Conservation (phyloP, 35 echinoderm and acorn worm genomes). For the Strongylocentrotus purpuratus region DNA sequence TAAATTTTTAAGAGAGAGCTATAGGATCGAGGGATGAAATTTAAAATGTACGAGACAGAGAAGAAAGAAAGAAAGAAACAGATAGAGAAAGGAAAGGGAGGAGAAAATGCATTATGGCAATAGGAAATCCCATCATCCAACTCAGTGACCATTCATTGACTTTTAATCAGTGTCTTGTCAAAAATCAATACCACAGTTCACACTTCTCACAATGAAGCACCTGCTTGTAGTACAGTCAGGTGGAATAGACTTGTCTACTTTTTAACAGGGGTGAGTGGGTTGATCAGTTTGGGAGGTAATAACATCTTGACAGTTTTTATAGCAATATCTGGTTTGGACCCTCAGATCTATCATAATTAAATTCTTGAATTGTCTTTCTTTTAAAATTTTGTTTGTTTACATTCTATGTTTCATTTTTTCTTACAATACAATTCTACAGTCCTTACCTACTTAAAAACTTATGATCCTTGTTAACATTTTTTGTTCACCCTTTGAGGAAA, state of each 20-base stretch:
- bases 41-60: too few relatives aligned
- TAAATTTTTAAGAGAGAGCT: too few relatives aligned
- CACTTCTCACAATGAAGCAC: background rate
- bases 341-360: too few relatives aligned
- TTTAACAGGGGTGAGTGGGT: background rate
- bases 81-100: background rate
- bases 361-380: too few relatives aligned
- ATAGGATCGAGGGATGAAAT: too few relatives aligned
- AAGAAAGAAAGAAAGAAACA: too few relatives aligned
- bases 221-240: background rate
- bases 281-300: background rate
- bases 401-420: too few relatives aligned
- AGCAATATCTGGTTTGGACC: too few relatives aligned
- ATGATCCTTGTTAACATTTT: background rate
- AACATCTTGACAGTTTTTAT: background rate
- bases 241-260: background rate
- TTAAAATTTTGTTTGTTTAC: too few relatives aligned
- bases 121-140: background rate
- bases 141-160: background rate
- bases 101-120: background rate
- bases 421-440: too few relatives aligned
- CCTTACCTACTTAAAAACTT: too few relatives aligned
- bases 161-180: background rate
- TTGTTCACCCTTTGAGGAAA: background rate
- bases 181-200: background rate